These are phyloP conservation scores for Scartelaos histophorus DNA, from an alignment of 2,113 vertebrate species.

Conservation along the genomic window DNA sequence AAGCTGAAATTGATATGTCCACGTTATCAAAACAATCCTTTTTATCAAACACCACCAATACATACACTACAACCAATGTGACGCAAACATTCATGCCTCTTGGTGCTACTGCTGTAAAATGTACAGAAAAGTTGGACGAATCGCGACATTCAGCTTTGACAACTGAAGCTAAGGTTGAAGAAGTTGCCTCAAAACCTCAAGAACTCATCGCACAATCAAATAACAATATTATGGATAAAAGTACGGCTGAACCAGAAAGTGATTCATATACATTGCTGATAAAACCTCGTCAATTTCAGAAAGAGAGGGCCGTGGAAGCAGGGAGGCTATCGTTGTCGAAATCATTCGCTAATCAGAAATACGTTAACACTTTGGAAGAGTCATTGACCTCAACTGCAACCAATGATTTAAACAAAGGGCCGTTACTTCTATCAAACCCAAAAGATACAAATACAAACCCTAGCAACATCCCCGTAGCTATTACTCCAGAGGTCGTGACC, in stretches of 20 bases:
- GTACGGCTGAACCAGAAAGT: slow-evolving; percentile 46
- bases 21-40: slow-evolving; percentile 49
- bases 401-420: slow-evolving; percentile 82
- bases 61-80: slow-evolving; percentile 12
- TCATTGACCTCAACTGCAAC: slow-evolving; percentile 63
- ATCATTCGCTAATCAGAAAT: slow-evolving; percentile 62
- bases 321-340: slow-evolving; percentile 52
- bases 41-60: slow-evolving; percentile 8
- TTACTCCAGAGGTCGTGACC: slow-evolving; percentile 70
- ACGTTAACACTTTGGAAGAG: slow-evolving; percentile 58
- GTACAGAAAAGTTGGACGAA: slow-evolving; percentile 18
- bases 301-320: slow-evolving; percentile 49
- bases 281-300: slow-evolving; percentile 55
- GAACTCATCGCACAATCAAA: slow-evolving; percentile 18
- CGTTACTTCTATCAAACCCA: slow-evolving; percentile 70
- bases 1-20: slow-evolving; percentile 70
- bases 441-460: slow-evolving; percentile 74
- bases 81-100: neutral
- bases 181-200: slow-evolving; percentile 14
- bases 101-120: neutral
- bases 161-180: slow-evolving; percentile 8
- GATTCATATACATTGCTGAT: slow-evolving; percentile 70
- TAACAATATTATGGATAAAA: slow-evolving; percentile 27
- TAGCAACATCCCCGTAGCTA: slow-evolving; percentile 79
- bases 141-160: slow-evolving; percentile 6